Conservation (phyloP, 2,888 invertebrate species). For the Folsomia manolachei region DNA sequence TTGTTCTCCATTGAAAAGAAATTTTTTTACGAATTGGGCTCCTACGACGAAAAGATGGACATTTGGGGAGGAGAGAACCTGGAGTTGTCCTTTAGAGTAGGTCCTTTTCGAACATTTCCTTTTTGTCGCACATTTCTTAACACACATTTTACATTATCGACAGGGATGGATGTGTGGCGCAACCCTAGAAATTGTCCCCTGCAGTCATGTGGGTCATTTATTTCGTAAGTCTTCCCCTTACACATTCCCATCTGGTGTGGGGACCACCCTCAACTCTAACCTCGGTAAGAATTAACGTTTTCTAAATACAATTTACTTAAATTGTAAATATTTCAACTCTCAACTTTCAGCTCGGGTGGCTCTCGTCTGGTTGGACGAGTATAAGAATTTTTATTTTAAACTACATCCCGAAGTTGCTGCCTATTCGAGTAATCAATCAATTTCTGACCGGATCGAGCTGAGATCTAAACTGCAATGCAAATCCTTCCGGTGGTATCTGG, state of each 20-base stretch:
- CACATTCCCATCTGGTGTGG: constrained; percentile 84
- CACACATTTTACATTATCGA: neutral
- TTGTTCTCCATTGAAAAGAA: constrained; percentile 82
- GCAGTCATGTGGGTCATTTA: constrained; percentile 89
- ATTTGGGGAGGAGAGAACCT: constrained; percentile 99
- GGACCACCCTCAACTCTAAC: constrained; percentile 82
- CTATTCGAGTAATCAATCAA: constrained; percentile 63
- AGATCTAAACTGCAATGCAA: constrained; percentile 63
- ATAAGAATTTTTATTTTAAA: constrained; percentile 87
- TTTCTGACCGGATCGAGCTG: constrained; percentile 65
- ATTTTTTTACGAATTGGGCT: constrained; percentile 81
- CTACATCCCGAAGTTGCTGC: constrained; percentile 70
- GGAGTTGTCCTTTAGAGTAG: constrained; percentile 91
- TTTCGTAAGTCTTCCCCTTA: constrained; percentile 92
- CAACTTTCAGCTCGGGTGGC: constrained; percentile 90
- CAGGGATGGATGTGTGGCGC: constrained; percentile 91
- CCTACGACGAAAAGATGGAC: constrained; percentile 66
- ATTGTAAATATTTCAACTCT: too few species aligned
- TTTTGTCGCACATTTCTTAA: too few species aligned
- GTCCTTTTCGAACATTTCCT: too few species aligned
- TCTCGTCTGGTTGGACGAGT: constrained; percentile 97
- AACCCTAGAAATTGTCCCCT: constrained; percentile 82
- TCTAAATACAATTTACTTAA: too few species aligned
- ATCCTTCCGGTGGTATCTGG: constrained; percentile 88
- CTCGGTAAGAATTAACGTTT: too few species aligned